Evolutionary conservation across 2,113 vertebrate species (phyloP).

Genomic region (Murina feae): DNA sequence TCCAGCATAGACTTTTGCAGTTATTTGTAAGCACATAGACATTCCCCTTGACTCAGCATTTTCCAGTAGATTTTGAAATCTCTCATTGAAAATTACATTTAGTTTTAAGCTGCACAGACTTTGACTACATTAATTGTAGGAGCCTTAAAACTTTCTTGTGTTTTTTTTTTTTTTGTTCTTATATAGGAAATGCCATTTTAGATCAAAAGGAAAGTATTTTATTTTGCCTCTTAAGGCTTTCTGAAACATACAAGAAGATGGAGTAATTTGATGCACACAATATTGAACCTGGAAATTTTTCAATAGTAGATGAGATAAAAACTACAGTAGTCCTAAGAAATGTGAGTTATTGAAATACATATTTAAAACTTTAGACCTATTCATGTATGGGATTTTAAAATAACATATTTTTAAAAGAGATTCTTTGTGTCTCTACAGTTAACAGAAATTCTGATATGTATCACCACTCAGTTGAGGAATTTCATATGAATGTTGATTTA

Average conservation of each 20-base stretch:
- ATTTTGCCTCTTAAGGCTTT: constrained; percentile 54
- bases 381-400: constrained; percentile 52
- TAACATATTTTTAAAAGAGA: constrained; percentile 25
- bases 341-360: not conserved
- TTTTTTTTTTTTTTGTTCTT: constrained; percentile 46
- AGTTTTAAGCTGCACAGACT: constrained; percentile 30
- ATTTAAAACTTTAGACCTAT: constrained; percentile 40
- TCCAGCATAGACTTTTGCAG: not conserved
- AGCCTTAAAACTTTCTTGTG: constrained; percentile 43
- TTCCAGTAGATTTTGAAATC: constrained; percentile 24
- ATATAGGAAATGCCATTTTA: constrained; percentile 60
- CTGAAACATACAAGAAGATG: constrained; percentile 21
- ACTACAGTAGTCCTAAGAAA: constrained; percentile 47
- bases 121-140: constrained; percentile 22
- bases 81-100: not conserved
- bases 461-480: constrained; percentile 41
- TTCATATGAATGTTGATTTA: constrained; percentile 49
- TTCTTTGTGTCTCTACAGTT: constrained; percentile 44
- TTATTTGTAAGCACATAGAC: constrained; percentile 27
- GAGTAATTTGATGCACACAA: constrained; percentile 53
- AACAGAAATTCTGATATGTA: constrained; percentile 54
- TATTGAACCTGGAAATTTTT: constrained; percentile 53
- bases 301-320: constrained; percentile 58
- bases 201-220: constrained; percentile 61
- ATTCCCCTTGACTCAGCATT: not conserved